These are phyloP conservation scores for Muscidifurax raptorellus DNA, from an alignment of 1,140 invertebrate genomes.

Conservation along the genomic window DNA sequence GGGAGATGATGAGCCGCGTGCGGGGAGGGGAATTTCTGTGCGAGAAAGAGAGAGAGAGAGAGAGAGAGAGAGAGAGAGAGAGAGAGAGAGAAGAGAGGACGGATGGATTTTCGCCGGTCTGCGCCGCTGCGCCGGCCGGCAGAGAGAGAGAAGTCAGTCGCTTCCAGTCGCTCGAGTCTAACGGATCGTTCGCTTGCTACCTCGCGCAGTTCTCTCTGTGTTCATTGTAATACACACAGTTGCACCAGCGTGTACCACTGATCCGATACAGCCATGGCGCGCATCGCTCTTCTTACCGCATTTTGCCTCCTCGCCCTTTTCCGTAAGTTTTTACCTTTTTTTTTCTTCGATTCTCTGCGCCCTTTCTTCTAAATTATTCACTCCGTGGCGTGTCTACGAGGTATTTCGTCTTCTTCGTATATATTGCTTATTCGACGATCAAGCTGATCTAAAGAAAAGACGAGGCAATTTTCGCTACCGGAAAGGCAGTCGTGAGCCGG, in stretches of 20 bases:
- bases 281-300: constrained; percentile 40
- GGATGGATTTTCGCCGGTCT: constrained; percentile 55
- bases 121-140: constrained; percentile 36
- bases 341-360: background rate
- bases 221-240: background rate
- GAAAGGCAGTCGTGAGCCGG: too few relatives aligned
- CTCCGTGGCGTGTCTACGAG: too few relatives aligned
- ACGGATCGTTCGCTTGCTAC: constrained; percentile 61
- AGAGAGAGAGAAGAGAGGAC: constrained; percentile 55
- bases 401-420: too few relatives aligned
- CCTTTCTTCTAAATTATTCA: background rate
- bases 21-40: background rate
- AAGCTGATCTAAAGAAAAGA: too few relatives aligned
- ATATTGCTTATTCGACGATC: too few relatives aligned
- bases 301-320: constrained; percentile 53
- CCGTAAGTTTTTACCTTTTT: constrained; percentile 60
- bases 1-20: constrained; percentile 4
- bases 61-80: constrained; percentile 46
- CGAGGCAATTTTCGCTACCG: background rate
- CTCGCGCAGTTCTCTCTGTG: background rate
- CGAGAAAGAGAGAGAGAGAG: constrained; percentile 38
- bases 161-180: constrained; percentile 69
- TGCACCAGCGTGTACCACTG: background rate
- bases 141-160: constrained; percentile 62
- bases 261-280: constrained; percentile 46